Conservation (phyloP, 2,113 vertebrate genomes). For the Crotalus horridus region DNA sequence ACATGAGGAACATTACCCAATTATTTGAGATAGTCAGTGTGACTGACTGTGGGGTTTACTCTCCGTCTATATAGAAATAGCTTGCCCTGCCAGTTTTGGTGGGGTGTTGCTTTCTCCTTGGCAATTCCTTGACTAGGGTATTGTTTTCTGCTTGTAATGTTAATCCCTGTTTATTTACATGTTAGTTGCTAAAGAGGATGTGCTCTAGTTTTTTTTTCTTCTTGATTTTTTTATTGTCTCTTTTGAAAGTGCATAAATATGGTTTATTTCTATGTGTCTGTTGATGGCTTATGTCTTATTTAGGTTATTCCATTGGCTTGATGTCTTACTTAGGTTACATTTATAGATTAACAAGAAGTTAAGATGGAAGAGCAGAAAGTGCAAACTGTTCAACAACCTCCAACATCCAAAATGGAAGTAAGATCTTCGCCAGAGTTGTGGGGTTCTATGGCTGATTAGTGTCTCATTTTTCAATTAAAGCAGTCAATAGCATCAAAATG, state of each 20-base stretch:
- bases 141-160: background rate
- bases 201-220: background rate
- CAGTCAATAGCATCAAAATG: background rate
- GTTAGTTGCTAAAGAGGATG: background rate
- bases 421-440: background rate
- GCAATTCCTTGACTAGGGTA: background rate
- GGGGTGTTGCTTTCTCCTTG: background rate
- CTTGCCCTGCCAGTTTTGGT: background rate
- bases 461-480: background rate
- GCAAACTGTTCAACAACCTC: background rate
- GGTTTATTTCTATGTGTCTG: background rate
- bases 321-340: background rate
- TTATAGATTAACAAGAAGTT: background rate
- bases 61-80: background rate
- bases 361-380: background rate
- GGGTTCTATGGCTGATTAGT: background rate
- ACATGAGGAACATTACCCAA: background rate
- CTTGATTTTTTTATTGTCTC: background rate
- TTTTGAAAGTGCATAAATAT: background rate
- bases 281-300: background rate
- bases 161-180: background rate
- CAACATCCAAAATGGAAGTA: background rate
- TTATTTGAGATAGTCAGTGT: background rate
- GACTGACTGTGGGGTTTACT: background rate
- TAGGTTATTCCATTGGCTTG: background rate